Base-by-base conservation (phyloP, 2,797 vertebrate species). In the Pristis pectinata region DNA sequence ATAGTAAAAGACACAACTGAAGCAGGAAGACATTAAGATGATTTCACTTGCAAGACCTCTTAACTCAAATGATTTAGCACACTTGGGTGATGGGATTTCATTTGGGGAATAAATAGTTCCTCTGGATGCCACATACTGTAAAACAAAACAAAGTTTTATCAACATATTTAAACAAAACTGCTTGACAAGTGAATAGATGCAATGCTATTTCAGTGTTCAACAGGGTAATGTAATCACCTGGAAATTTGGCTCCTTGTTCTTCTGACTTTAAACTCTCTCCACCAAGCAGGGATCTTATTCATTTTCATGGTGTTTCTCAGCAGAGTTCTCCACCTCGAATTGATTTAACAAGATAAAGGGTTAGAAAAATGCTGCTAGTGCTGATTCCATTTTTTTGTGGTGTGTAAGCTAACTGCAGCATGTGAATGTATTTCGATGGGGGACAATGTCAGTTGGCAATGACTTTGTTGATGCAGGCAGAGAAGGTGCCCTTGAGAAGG, bases 1-100 rank as follows among this genome's bases (percentile, higher is more conserved):
- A 22, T 95, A 95, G n/a, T 9, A 67, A 91, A 91, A 41, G 59
- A 11, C 34, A 37, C 37, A 64, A 64, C 41, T 37, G n/a, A 19
- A n/a, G 34, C 30, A 91, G 85, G 34, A 2, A 17, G 34, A 64
- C 9, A 17, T 22, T 61, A n/a, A 59, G 1, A n/a, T 64, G 64
- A 37, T 64, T 64, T 9, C 5, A 91, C 34, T 64, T 64, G 59
- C 2, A 91, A 37, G n/a, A 37, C 34, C 56, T 37, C 17, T 5
- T 10, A 91, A 91, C 61, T 67, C n/a, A 13, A 30, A 37, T 91
- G 19, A 61, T 67, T 64, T 59, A 56, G 49, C 89, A 56, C 59
- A 22, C 7, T 37, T 67, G n/a, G 59, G 17, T 67, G 19, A 64
- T 41, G n/a, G 61, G 59, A 67, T 22, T 91, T 10, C 7, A 37